phyloP scores from a whole-genome alignment of 2,888 invertebrate genomes.

The Cybosia mesomella region DNA sequence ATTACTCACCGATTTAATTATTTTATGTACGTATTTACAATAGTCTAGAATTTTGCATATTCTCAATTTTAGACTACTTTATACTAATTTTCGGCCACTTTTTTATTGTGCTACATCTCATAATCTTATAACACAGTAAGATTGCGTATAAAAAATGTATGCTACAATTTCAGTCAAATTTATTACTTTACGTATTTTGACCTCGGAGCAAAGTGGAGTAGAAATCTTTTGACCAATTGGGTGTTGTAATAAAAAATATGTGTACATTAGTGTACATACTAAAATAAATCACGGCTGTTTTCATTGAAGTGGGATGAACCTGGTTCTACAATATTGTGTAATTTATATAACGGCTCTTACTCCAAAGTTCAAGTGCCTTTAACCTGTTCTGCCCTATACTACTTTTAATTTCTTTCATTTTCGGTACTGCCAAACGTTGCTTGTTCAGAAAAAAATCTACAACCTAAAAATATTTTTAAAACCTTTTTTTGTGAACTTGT shows the following conservation, averaged over 20 bases:
- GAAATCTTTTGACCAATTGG: background rate
- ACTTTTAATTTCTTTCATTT: background rate
- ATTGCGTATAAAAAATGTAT: background rate
- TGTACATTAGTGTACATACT: background rate
- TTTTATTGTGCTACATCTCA: background rate
- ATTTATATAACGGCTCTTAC: background rate
- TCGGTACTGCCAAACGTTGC: background rate
- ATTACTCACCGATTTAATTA: no score
- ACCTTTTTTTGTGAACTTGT: no score
- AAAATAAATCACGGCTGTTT: background rate
- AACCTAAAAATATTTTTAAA: background rate
- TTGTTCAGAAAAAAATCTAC: background rate
- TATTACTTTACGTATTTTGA: background rate
- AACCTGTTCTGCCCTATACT: background rate
- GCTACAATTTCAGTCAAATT: background rate
- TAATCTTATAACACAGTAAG: background rate
- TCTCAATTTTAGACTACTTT: background rate
- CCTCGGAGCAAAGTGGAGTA: background rate
- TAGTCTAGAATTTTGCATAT: no score
- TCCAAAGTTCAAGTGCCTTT: background rate
- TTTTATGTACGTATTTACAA: no score
- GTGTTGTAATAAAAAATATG: constrained; percentile 4
- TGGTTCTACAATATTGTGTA: background rate
- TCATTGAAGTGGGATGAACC: background rate
- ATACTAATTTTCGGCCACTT: background rate